Percentiles rank a stretch among this genome's conserved stretches.
Evolutionary conservation across 2,797 vertebrate species (phyloP).

Genomic region (Serranus cabrilla): DNA sequence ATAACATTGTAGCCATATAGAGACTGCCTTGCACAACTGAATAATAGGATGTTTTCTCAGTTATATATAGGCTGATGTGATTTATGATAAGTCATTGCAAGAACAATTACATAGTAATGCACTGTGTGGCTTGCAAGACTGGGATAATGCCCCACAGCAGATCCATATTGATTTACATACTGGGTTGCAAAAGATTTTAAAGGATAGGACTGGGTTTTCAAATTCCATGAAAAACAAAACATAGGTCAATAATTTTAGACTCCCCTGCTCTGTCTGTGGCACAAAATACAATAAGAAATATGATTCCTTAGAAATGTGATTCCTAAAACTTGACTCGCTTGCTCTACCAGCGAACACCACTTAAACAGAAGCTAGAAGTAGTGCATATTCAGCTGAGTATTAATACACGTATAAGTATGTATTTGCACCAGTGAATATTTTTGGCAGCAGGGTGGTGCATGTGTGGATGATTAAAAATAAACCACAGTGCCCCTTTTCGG

Average conservation of each 20-base stretch:
- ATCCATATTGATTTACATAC: not conserved
- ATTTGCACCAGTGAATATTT: not conserved
- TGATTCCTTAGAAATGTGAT: not conserved
- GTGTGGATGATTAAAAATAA: conserved; percentile 1
- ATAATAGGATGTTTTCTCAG: conserved; percentile 4
- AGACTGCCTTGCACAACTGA: not conserved
- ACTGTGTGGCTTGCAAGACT: not conserved
- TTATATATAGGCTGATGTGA: not conserved
- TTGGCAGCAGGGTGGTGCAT: not conserved
- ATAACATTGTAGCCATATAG: conserved; percentile 21
- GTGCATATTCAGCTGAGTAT: not conserved
- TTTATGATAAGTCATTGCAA: not conserved
- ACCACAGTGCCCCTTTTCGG: not conserved
- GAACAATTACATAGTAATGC: not conserved
- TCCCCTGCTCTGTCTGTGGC: not conserved
- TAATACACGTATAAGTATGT: not conserved
- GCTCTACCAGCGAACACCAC: not conserved
- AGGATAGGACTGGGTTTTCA: not conserved
- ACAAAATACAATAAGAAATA: conserved; percentile 1
- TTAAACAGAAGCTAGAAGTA: not conserved
- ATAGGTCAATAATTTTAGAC: not conserved
- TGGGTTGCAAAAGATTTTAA: conserved; percentile 15
- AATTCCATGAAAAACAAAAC: not conserved
- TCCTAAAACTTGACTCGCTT: not conserved
- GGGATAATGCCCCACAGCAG: not conserved